Evolutionary conservation across 1,140 invertebrate species (phyloP), one percentile per base, ranked within the genome.

Genomic region (Galleria mellonella): DNA sequence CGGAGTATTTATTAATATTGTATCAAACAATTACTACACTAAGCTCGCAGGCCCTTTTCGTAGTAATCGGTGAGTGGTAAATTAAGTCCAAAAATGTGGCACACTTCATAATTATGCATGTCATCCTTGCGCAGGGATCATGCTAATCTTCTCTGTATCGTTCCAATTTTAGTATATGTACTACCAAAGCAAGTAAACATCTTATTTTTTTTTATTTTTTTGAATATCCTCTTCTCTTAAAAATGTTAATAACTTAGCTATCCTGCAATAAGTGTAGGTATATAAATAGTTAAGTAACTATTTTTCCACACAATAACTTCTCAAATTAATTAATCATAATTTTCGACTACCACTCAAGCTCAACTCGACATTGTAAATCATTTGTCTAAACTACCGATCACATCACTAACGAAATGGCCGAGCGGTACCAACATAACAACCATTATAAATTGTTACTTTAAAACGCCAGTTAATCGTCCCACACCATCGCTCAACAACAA

Each of bases 331-430:
- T 75, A 73, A 78, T 78, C 74, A 74, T 68, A 66, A 63, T 65
- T 62, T 57, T 52, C 56, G 51, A 53, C 38, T 47, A 30, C 48
- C 55, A 47, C 45, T 36, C 55, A 36, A 31, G 39, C 51, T 58
- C 54, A 53, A 57, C 54, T 45, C 48, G 47, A 54, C 61, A 74
- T 71, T 63, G 67, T 78, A 73, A 73, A 72, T 75, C 74, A 78
- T 62, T 66, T 59, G 60, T 61, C 63, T 62, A 72, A 23, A 75
- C 65, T 64, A 73, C 68, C 59, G 70, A 69, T 65, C 59, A 58
- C 65, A 58, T 64, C 58, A 48, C 48, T 49, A 50, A 55, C 74
- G 76, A 78, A 62, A 79, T 79, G 72, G 67, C 74, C 56, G 69
- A 55, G 52, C 51, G 39, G 36, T 62, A 61, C 61, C 56, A 71